Conservation (phyloP, 92 coral and sea anemone species). For the Hydrozoanthus gracilis region DNA sequence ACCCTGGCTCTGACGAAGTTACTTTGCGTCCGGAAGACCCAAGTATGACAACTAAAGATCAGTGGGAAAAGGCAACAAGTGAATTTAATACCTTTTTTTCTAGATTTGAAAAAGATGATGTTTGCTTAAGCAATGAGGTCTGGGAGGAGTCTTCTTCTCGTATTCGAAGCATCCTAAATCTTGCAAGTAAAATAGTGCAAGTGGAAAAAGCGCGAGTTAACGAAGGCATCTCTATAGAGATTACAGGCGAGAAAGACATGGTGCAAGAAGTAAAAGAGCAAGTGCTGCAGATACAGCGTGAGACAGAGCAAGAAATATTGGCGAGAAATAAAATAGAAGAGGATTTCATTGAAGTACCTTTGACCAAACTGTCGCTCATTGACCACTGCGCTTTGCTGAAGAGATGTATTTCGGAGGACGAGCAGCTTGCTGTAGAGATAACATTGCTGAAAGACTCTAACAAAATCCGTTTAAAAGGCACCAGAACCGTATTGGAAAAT, state of each 20-base stretch:
- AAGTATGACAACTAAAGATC: neutral
- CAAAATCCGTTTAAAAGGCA: neutral
- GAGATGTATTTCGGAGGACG: neutral
- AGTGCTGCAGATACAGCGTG: constrained; percentile 20
- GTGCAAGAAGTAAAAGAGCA: constrained; percentile 30
- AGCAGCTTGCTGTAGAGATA: neutral
- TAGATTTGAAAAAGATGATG: neutral
- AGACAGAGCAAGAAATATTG: constrained; percentile 38
- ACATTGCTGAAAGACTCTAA: neutral
- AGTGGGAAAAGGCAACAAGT: neutral
- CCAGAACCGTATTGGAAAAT: neutral
- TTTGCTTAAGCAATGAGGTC: neutral
- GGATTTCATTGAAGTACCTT: neutral
- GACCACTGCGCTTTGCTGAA: neutral
- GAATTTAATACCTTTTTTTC: neutral
- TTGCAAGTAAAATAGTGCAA: neutral
- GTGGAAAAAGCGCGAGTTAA: neutral
- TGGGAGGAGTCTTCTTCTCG: neutral
- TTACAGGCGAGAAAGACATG: constrained; percentile 41
- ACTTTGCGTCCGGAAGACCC: neutral
- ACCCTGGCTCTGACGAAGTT: neutral
- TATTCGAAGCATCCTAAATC: neutral
- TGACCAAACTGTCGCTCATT: neutral
- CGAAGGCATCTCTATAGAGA: neutral
- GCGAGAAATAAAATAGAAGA: neutral